Percentiles rank a stretch among this genome's conserved stretches.
Evolutionary conservation across 2,113 vertebrate species (phyloP).

Genomic region (human (Homo sapiens)): DNA sequence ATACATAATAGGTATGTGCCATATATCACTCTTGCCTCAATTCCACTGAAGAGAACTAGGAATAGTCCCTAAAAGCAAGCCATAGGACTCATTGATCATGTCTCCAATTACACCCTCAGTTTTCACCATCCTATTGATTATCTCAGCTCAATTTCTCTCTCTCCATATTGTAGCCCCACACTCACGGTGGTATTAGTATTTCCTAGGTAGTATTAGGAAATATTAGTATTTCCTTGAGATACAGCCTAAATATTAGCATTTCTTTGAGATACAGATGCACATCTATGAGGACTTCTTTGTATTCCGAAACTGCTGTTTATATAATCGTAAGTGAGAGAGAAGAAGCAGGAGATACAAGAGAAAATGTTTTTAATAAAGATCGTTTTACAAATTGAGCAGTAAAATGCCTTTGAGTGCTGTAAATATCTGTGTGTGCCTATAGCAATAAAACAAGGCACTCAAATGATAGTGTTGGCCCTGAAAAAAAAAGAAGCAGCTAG

Average conservation of each 20-base stretch:
- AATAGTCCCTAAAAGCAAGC: no score
- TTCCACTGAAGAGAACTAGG: neutral
- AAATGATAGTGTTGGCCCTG: no score
- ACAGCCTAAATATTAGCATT: no score
- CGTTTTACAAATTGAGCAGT: neutral
- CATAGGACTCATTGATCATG: neutral
- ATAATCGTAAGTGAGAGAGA: neutral
- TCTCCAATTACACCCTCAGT: neutral
- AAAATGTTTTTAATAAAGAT: neutral
- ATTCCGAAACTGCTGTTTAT: neutral
- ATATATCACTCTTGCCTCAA: neutral
- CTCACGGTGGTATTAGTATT: neutral
- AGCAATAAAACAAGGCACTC: no score
- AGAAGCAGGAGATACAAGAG: no score
- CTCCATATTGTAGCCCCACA: no score
- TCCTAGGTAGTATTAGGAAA: no score
- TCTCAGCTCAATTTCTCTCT: neutral
- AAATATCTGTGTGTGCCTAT: neutral
- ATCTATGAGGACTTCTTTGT: neutral
- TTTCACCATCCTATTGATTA: neutral
- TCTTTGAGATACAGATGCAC: no score
- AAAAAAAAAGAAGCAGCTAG: no score
- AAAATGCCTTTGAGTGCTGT: neutral
- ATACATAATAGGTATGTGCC: fast-evolving
- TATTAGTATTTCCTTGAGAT: no score